Base-by-base conservation (phyloP, 2,113 vertebrate species). In the Pyxicephalus adspersus region DNA sequence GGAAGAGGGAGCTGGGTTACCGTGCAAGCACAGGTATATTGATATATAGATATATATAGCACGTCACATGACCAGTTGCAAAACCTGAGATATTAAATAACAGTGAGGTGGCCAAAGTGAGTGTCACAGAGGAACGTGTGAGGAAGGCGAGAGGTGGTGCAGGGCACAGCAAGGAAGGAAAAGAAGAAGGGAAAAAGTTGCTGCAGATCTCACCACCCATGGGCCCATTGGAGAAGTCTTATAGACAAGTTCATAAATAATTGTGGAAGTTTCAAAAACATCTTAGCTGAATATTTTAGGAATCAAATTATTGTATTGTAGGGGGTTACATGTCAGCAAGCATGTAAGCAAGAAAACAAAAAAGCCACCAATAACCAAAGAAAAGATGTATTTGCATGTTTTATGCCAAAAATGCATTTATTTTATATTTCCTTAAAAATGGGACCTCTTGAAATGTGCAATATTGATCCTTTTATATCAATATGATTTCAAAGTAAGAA, bases 71-170 rank as follows among this genome's bases (percentile, higher is more conserved):
- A 66, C 80, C 26, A 20, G 17, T 82, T 82, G 80, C 80, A 82
- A 82, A 82, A 82, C 80, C 80, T 82, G 80, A 75, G 80, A 73
- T 82, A 82, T 82, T 82, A 82, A 82, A 82, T 82, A 82, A 45
- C 80, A 75, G 80, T 63, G 34, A 71, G 77, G 63, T 71, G 25
- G 77, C 66, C 66, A 63, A 31, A 57, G 29, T 23, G 55, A 54
- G 67, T 9, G 58, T 20, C 34, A 76, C 22, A 60, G 19, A 26
- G 58, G 38, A 45, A 45, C 38, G 9, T 20, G 25, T 25, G 51
- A 55, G 71, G 54, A 60, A 74, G 71, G 71, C 58, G 71, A 34
- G 52, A 31, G n/a, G 70, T 25, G 52, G 70, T 9, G 60, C 25
- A 76, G 55, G 29, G 19, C 2, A 38, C 17, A 66, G 17, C 17